Evolutionary conservation across 2,113 vertebrate genomes (phyloP), one percentile per base, ranked within the genome.

Genomic region (Bubalus kerabau): DNA sequence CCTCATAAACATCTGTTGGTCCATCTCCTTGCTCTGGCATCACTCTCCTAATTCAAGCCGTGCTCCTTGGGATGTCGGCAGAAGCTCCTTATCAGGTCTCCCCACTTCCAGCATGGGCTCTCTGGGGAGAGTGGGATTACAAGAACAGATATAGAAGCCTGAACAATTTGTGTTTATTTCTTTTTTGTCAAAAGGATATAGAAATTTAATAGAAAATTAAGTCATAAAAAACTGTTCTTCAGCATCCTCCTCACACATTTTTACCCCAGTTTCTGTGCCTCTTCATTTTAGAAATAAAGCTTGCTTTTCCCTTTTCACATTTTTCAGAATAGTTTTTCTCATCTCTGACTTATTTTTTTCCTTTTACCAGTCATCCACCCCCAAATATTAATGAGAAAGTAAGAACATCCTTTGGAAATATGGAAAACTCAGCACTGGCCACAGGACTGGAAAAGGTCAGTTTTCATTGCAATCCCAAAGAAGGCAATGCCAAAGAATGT

Each of bases 111-210:
- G 10, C n/a, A 4, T 10, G 36, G 40, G 36, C 12, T 64, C 52
- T 1, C 1, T 7, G 23, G 10, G 52, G 8, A 11, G 3, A 62
- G 9, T 14, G 8, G 30, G 9, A 17, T 26, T 36, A 46, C 1
- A 0, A 54, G 23, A 93, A 62, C 3, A 9, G 15, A 57, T 17
- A n/a, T 2, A 59, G 46, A 89, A 36, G n/a, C 16, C 9, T 60
- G 54, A 54, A 76, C 15, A 23, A 93, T 76, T 9, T 54, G 43
- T 52, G 23, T 40, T 90, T 43, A 30, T 59, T 88, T 87, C 17
- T 81, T 87, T 62, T 88, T 80, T 59, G 57, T 60, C n/a, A 54
- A 84, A 97, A 87, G 43, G 62, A 93, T 36, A 71, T 71, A 71
- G 32, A 15, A 30, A 76, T 56, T 40, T 56, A 56, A 82, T 1